Base-by-base conservation (phyloP, 2,797 vertebrate genomes). In the Poecilia velifera region DNA sequence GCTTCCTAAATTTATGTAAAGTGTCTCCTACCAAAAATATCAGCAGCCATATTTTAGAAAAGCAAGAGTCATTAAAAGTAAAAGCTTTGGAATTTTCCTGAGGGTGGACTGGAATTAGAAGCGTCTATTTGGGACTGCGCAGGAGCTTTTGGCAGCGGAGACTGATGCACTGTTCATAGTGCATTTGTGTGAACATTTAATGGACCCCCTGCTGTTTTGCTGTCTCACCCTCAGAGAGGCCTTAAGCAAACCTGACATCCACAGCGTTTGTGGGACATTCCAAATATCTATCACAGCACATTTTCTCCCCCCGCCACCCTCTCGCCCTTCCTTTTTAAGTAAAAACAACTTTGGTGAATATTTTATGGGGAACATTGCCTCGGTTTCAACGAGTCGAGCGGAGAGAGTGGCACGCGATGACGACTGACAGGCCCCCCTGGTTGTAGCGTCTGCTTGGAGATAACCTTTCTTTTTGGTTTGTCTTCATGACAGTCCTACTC, bases 261-360 rank as follows among this genome's bases (percentile, higher is more conserved):
- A 87, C 86, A 89, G 84, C 89, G 86, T 93, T 90, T 84, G 66
- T 75, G 87, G 77, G 66, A 83, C 80, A 79, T 82, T 87, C 81
- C 70, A 76, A 84, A 81, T 76, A 80, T 84, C 76, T 73, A 76
- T 73, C 46, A 0, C 79, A 78, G 79, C 85, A 78, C 86, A 75
- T 88, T 79, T 74, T 66, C 25, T 36, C 10, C 12, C 6, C 28
- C 53, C 41, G 41, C 41, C 55, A 64, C 36, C 4, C 75, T 34
- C 39, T 22, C 14, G 9, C 75, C 72, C 45, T 51, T 80, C 55
- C 78, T 83, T 92, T 89, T 90, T 84, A 84, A 82, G 89, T 85
- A 87, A 92, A 93, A 83, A 89, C 85, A 92, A 92, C 92, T 92
- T 83, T 73, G 77, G 86, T 94, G 76, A 94, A 94, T 95, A 92